Evolutionary conservation across 2,797 vertebrate species (phyloP), one percentile per base, ranked within the genome.

Genomic region (Menidia menidia): DNA sequence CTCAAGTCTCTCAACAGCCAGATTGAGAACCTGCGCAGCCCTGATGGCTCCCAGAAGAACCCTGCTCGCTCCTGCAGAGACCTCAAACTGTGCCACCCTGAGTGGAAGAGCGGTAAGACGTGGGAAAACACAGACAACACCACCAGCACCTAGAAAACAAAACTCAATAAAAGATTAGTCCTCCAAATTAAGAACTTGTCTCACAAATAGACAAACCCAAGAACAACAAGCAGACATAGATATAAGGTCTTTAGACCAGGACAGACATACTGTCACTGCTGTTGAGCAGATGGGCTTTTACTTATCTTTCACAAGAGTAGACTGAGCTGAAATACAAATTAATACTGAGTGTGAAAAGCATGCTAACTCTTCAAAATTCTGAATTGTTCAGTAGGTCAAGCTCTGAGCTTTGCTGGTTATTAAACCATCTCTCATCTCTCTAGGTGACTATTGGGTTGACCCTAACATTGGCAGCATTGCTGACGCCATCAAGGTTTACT

Each of bases 391-490:
- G 13, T 13, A 47, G 19, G 1, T 8, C 35, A 53, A 55, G 18
- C 52, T 4, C 18, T 32, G 15, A 4, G 9, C 15, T 11, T 44
- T n/a, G 19, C 35, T 65, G 25, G 2, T 31, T 9, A 56, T 58
- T 39, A 47, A 71, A n/a, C 3, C 15, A 15, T 6, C 19, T 48
- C 15, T 77, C 11, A 5, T 61, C 48, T 75, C 57, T 54, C 0
- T 87, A 99, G 98, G 96, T 35, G 93, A 98, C 59, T 99, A 98
- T 93, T 99, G 96, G 96, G 96, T 99, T 1, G 98, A 99, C 79
- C 98, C 98, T 39, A 99, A 99, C 93, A 94, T 98, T 60, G 98
- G 98, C 87, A 96, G 97, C 92, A 96, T 90, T 9, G 91, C 95
- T 53, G 98, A 99, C 0, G 96, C 97, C 91, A 97, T 99, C 87